Percentiles rank a stretch among this genome's conserved stretches.
Conservation (phyloP, 1,140 invertebrate species). For the Drosophila leontia region DNA sequence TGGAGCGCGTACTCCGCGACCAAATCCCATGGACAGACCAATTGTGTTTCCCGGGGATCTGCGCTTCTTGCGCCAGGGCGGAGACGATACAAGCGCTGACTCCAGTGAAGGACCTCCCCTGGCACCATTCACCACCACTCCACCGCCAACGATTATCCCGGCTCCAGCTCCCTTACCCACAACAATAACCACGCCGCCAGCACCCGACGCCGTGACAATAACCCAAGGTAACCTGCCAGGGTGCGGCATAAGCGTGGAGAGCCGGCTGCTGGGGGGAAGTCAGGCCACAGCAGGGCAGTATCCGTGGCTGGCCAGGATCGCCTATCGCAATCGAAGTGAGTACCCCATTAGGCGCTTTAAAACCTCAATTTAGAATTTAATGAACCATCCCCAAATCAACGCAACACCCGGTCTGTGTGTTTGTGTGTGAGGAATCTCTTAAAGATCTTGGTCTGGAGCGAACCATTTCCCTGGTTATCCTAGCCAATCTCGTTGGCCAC, state of each 20-base stretch:
- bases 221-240: neutral
- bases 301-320: conserved; percentile 89
- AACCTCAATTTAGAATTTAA: conserved; percentile 35
- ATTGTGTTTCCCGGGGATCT: conserved; percentile 71
- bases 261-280: conserved; percentile 88
- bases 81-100: conserved; percentile 1
- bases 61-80: conserved; percentile 50
- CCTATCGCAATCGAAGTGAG: conserved; percentile 85
- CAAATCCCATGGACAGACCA: conserved; percentile 52
- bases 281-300: conserved; percentile 88
- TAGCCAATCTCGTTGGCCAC: conserved; percentile 61
- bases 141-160: neutral
- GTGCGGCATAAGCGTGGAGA: conserved; percentile 86
- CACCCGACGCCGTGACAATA: conserved; percentile 23
- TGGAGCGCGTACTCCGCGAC: conserved; percentile 11
- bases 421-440: neutral
- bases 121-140: conserved; percentile 22
- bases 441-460: neutral
- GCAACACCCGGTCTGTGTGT: conserved; percentile 1
- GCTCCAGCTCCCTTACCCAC: neutral
- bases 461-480: neutral
- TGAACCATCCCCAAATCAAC: conserved; percentile 16
- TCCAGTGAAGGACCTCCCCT: conserved; percentile 20
- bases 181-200: neutral
- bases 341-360: conserved; percentile 6